Conservation (phyloP, 1,140 invertebrate species). For the Trichonephila inaurata region DNA sequence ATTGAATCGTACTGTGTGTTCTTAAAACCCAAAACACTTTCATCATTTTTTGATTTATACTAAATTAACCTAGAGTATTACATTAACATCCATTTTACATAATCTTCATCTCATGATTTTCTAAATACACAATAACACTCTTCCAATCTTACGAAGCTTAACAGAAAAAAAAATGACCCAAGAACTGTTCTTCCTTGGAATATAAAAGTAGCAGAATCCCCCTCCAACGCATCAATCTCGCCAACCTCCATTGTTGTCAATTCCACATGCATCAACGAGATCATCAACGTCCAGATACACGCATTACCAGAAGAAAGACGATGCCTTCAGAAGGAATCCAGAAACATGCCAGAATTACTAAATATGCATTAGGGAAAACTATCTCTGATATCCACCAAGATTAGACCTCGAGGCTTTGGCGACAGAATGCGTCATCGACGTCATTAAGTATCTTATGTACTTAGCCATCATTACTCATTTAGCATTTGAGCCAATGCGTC, state of each 20-base stretch:
- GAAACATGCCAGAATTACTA: slow-evolving; percentile 25
- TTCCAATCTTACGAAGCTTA: not conserved
- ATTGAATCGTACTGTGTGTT: too few species aligned
- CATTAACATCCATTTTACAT: not conserved
- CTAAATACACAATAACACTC: not conserved
- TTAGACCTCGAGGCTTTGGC: not conserved
- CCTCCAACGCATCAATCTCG: not conserved
- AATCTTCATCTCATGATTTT: not conserved
- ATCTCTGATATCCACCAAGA: not conserved
- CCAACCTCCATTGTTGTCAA: not conserved
- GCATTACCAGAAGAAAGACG: not conserved
- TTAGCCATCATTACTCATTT: slow-evolving; percentile 10
- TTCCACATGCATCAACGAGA: not conserved
- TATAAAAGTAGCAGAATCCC: not conserved
- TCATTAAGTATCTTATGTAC: slow-evolving; percentile 15
- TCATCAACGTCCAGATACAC: not conserved
- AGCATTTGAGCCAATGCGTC: not conserved
- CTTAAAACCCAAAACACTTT: too few species aligned
- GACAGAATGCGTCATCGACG: not conserved
- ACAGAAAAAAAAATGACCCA: not conserved
- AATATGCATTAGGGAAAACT: slow-evolving; percentile 54
- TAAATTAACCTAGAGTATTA: too few species aligned
- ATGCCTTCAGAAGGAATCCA: not conserved
- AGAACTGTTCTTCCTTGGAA: not conserved
- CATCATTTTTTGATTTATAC: too few species aligned